Base-by-base conservation (phyloP, 2,113 vertebrate genomes). In the Terrapene triunguis region DNA sequence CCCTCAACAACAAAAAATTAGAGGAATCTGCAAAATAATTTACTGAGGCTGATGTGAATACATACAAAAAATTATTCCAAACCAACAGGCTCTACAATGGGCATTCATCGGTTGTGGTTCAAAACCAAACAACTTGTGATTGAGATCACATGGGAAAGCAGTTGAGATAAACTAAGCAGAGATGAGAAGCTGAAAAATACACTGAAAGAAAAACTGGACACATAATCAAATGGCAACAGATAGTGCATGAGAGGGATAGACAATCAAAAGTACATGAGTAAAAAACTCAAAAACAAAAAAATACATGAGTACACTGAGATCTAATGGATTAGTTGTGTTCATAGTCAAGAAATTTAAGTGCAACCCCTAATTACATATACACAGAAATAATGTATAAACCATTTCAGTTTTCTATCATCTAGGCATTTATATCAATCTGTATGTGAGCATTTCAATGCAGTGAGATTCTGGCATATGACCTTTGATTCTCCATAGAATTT, bases 351-450 rank as follows among this genome's bases (percentile, higher is more conserved):
- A 86, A 88, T 87, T 90, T 10, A 54, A 6, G 32, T 88, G 1
- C 32, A 59, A 51, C 27, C 84, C 21, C 9, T 72, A 42, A 69
- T 85, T 87, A 62, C 8, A 7, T 72, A 32, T 2, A 35, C 74
- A 53, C 35, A 76, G 1, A 2, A 32, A 8, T 21, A 76, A 14
- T 5, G 6, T 35, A 12, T 38, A 38, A 3, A 1, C 1, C 54
- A 44, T 62, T 94, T 91, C 47, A 32, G 55, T 78, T 91, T 22
- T 88, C 91, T 81, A 1, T 95, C 51, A 27, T 5, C 14, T 81
- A 85, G 79, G 38, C 1, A n/a, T 74, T 87, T 85, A 19, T 16
- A 47, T 4, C 51, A 2, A 59, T 82, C 2, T 84, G 3, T 89
- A 22, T 38, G 62, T 8, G 3, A 50, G 9, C 38, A 17, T 72